These are phyloP conservation scores for Agapornis canus DNA, from an alignment of 2,797 vertebrate genomes.

Conservation along the genomic window DNA sequence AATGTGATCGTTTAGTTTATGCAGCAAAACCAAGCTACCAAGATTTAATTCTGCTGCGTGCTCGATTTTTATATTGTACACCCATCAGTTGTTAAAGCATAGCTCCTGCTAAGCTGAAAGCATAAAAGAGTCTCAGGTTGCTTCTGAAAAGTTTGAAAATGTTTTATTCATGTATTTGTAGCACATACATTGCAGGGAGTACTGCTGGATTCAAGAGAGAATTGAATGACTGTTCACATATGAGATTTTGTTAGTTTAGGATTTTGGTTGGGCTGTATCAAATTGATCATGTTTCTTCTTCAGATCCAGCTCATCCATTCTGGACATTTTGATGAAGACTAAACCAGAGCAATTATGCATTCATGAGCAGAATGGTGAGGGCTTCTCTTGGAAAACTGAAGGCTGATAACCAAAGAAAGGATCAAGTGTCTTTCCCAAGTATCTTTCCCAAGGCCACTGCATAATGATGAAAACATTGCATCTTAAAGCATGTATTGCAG, in stretches of 20 bases:
- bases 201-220: background rate
- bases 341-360: slow-evolving; percentile 58
- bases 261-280: background rate
- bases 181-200: background rate
- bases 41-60: slow-evolving; percentile 30
- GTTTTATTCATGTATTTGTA: slow-evolving; percentile 35
- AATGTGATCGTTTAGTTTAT: slow-evolving; percentile 44
- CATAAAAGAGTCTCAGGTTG: background rate
- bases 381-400: slow-evolving; percentile 65
- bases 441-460: slow-evolving; percentile 53
- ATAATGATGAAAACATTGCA: slow-evolving; percentile 34
- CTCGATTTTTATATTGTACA: slow-evolving; percentile 28
- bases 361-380: slow-evolving; percentile 57
- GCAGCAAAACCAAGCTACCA: slow-evolving; percentile 37
- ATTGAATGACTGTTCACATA: background rate
- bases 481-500: background rate
- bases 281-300: slow-evolving; percentile 16
- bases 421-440: slow-evolving; percentile 66
- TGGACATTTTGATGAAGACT: slow-evolving; percentile 25
- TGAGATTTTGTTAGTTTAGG: background rate
- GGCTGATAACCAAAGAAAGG: slow-evolving; percentile 49
- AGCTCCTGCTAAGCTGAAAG: slow-evolving; percentile 24
- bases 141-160: slow-evolving; percentile 32
- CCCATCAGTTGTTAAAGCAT: slow-evolving; percentile 19
- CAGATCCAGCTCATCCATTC: slow-evolving; percentile 34